These are phyloP conservation scores for Melieria omissa DNA, from an alignment of 2,888 invertebrate species.

Conservation along the genomic window DNA sequence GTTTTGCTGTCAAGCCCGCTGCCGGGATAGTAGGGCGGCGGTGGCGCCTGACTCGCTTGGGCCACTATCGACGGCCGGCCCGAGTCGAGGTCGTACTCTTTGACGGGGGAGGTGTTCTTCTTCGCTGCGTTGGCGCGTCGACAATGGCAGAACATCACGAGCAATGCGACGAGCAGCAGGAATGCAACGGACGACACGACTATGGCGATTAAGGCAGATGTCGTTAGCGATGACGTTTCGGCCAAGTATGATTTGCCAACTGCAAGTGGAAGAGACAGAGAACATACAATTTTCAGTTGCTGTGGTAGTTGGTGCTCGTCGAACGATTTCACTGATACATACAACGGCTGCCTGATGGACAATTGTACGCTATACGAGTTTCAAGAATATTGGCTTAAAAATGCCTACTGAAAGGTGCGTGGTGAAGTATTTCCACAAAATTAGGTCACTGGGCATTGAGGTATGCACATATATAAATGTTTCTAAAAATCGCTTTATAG, in stretches of 20 bases:
- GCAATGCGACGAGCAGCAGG: constrained; percentile 50
- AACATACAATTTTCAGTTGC: too few species aligned
- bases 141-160: constrained; percentile 58
- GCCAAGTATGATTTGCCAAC: constrained; percentile 61
- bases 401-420: too few species aligned
- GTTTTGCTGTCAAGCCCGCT: constrained; percentile 60
- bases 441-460: too few species aligned
- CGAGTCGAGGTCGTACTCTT: constrained; percentile 57
- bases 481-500: too few species aligned
- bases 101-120: constrained; percentile 52
- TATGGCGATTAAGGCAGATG: constrained; percentile 59
- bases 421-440: too few species aligned
- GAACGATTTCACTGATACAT: too few species aligned
- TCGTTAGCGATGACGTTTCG: constrained; percentile 54
- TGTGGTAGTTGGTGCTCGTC: too few species aligned
- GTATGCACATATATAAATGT: too few species aligned
- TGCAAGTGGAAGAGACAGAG: constrained; percentile 34
- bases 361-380: too few species aligned
- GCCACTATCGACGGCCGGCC: constrained; percentile 52
- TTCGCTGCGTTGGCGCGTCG: constrained; percentile 54
- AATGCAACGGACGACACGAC: constrained; percentile 55
- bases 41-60: constrained; percentile 49
- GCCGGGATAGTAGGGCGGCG: constrained; percentile 58
- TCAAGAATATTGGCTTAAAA: too few species aligned
- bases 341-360: too few species aligned